phyloP scores from a whole-genome alignment of 2,888 invertebrate genomes.

The Eupithecia subfuscata region DNA sequence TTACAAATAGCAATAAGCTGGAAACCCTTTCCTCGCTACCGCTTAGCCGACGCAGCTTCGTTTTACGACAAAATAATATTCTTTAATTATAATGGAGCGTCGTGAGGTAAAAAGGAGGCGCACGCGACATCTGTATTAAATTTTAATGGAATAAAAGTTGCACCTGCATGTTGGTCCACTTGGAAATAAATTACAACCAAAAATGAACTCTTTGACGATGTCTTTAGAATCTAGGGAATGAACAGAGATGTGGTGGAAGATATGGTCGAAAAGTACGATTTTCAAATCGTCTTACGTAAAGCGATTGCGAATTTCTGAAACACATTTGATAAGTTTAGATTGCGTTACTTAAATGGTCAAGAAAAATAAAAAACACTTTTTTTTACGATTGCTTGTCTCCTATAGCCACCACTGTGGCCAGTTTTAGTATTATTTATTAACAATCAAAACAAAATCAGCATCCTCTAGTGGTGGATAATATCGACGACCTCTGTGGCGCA shows the following conservation, averaged over 20 bases:
- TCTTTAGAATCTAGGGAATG: not conserved
- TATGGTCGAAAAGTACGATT: not conserved
- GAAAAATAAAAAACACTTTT: too few species aligned
- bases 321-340: too few species aligned
- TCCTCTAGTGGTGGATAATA: too few species aligned
- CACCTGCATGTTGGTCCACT: constrained; percentile 64
- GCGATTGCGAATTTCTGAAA: not conserved
- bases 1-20: not conserved
- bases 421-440: too few species aligned
- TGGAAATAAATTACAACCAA: not conserved
- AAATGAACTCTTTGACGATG: not conserved
- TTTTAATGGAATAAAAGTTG: constrained; percentile 77
- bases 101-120: constrained; percentile 74
- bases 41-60: constrained; percentile 50
- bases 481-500: too few species aligned
- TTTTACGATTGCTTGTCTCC: too few species aligned
- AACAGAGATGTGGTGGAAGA: not conserved
- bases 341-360: too few species aligned
- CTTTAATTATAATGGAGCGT: constrained; percentile 81
- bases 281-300: not conserved
- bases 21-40: constrained; percentile 8
- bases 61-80: constrained; percentile 81
- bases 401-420: too few species aligned
- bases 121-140: constrained; percentile 83
- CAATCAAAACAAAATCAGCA: too few species aligned